Conservation (phyloP, 2,888 invertebrate genomes). For the Tinea semifulvella region DNA sequence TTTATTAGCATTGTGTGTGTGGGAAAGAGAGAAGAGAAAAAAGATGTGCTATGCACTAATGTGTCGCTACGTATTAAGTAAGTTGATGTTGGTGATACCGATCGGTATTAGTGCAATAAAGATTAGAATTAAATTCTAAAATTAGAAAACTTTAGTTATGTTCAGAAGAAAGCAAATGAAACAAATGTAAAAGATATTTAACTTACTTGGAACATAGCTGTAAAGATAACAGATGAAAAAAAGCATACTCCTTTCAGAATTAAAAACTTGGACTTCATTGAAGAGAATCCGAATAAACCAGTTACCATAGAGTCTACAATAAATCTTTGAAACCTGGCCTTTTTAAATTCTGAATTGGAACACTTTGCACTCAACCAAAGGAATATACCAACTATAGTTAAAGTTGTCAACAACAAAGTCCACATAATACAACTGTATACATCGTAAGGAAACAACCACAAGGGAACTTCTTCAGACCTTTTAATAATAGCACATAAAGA, state of each 20-base stretch:
- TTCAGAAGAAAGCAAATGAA: too few species aligned
- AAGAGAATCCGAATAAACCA: constrained; percentile 28
- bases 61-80: too few species aligned
- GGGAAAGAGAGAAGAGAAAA: too few species aligned
- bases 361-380: constrained; percentile 27
- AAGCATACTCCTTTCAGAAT: constrained; percentile 28
- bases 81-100: too few species aligned
- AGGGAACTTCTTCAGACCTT: constrained; percentile 25
- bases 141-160: too few species aligned
- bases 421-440: constrained; percentile 18
- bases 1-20: too few species aligned
- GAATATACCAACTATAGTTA: constrained; percentile 22
- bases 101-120: too few species aligned
- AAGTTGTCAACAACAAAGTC: constrained; percentile 19
- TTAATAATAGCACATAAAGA: constrained; percentile 30
- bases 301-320: constrained; percentile 23
- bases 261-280: constrained; percentile 22
- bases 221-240: constrained; percentile 27
- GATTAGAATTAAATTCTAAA: too few species aligned
- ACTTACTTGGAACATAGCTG: constrained; percentile 34
- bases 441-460: constrained; percentile 30
- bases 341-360: constrained; percentile 11
- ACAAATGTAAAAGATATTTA: too few species aligned
- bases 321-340: constrained; percentile 18
- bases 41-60: too few species aligned